phyloP scores from a whole-genome alignment of 2,888 invertebrate genomes.

The Globia sparganii region DNA sequence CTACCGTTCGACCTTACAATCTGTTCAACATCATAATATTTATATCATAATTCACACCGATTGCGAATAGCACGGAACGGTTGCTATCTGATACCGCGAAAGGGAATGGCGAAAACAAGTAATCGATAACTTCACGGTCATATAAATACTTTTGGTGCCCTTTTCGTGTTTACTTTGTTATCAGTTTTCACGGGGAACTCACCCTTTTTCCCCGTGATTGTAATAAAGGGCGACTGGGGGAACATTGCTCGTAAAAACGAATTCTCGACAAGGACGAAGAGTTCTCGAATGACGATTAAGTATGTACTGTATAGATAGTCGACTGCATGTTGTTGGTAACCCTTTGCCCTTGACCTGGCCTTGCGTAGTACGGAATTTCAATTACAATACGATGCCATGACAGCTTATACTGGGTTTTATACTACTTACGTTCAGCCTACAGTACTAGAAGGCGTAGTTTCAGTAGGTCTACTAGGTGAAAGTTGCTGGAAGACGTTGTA shows the following conservation, averaged over 20 bases:
- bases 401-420: background rate
- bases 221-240: conserved; percentile 1
- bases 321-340: background rate
- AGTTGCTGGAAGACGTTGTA: background rate
- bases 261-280: background rate
- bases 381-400: no score
- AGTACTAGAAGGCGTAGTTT: background rate
- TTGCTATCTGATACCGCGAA: conserved; percentile 12
- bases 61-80: conserved; percentile 19
- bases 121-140: conserved; percentile 64
- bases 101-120: conserved; percentile 38
- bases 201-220: conserved; percentile 12
- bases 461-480: background rate
- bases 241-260: background rate
- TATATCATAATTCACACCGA: background rate
- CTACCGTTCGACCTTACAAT: background rate
- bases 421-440: background rate
- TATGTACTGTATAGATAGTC: background rate
- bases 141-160: background rate
- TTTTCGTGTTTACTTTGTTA: conserved; percentile 2
- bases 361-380: background rate
- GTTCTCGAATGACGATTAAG: background rate
- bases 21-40: conserved; percentile 14
- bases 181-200: conserved; percentile 21
- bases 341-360: background rate